A percentile compares a stretch with the other conserved stretches of the same genome.
phyloP scores from a whole-genome alignment of 2,113 vertebrate species.

The Caracal caracal region DNA sequence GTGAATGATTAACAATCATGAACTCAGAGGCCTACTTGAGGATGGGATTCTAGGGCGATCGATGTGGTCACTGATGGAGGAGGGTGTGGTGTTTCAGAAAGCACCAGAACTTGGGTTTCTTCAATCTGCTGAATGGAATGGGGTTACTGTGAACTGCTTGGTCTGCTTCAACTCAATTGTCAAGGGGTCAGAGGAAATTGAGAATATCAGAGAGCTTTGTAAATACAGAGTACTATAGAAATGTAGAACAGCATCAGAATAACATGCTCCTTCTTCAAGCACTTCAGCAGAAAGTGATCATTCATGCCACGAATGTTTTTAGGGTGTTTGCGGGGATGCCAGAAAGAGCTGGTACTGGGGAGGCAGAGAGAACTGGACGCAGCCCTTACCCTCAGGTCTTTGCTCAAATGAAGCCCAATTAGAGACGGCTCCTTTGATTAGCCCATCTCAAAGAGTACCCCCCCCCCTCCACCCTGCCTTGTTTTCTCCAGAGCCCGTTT shows the following conservation, averaged over 20 bases:
- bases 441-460: background rate
- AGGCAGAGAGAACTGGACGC: too few species aligned
- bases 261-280: background rate
- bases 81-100: background rate
- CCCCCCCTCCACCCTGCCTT: background rate
- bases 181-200: background rate
- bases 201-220: background rate
- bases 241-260: background rate
- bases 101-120: background rate
- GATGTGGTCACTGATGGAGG: background rate
- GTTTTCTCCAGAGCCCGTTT: background rate
- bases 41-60: background rate
- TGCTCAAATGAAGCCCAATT: background rate
- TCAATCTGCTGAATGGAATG: background rate
- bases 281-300: background rate
- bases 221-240: background rate
- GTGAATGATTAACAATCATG: background rate
- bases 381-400: background rate
- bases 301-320: background rate
- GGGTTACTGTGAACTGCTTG: background rate
- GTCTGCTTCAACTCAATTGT: background rate
- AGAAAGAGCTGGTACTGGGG: background rate
- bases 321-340: background rate
- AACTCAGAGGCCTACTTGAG: background rate
- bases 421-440: background rate